Evolutionary conservation across 92 coral and sea anemone species (phyloP), one percentile per base, ranked within the genome.

Genomic region (Plumapathes pennacea): DNA sequence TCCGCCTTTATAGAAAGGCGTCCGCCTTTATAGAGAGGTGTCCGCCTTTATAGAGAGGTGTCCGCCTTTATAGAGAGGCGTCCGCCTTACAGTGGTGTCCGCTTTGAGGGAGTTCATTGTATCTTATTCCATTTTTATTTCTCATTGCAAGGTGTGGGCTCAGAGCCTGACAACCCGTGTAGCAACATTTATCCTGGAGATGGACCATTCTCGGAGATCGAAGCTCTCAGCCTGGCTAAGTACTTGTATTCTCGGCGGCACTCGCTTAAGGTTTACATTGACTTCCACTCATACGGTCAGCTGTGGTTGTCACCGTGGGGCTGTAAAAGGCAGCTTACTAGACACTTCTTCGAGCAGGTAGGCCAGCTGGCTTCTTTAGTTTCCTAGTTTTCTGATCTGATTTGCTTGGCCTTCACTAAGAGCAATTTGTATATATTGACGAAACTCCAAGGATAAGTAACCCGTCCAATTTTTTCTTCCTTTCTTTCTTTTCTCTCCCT

Each of bases 221-320:
- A 87, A 51, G 41, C 83, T 10, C 38, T 46, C 21, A 72, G 77
- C 37, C 46, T 87, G 36, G 95, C 83, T 8, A 39, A 2, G 26
- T 87, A 77, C 41, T 53, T 87, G 60, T 77, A 82, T 62, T 71
- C 67, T 0, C 60, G 63, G 28, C 80, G 95, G 22, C 60, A 43
- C 30, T 47, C 82, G 29, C 46, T 87, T 27, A 79, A 67, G 42
- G 95, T 53, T 10, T 87, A 87, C 48, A 71, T 87, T 0, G 95
- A 86, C 58, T 77, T 86, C 26, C 95, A 86, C 72, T 55, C 85
- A 1, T 86, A 86, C 54, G 95, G 95, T 1, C 95, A 87, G 43
- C 54, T 87, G 1, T 82, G 89, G 95, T 76, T 87, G 89, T 82
- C 89, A 18, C 85, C 95, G 0, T 87, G 89, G 89, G 95, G 95